Evolutionary conservation across 2,797 vertebrate genomes (phyloP), one percentile per base, ranked within the genome.

Genomic region (Taenioides sp.): DNA sequence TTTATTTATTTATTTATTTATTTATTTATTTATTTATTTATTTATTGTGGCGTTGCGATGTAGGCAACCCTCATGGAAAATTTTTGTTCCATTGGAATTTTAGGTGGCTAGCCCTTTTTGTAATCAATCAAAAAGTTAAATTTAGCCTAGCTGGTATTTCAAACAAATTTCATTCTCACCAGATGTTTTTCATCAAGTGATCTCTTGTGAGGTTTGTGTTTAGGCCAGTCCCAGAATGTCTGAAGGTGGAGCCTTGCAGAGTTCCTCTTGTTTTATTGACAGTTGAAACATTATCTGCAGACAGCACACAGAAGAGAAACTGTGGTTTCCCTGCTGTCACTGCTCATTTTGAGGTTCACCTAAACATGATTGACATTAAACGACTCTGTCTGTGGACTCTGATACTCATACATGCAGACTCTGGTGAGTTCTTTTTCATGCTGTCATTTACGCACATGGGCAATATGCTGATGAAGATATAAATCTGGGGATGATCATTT

Each of bases 231-330:
- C 1, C 25, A 28, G 16, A 18, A 43, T 22, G 78, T 82, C 83
- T 72, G 70, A 83, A 87, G 88, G 90, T 81, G 90, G 89, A 80
- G 90, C 86, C 73, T 81, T 23, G 12, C 60, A 66, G 52, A 86
- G 87, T 88, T 89, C 84, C 85, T 86, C 86, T 77, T 78, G 80
- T 86, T 86, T 82, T 78, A 71, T 76, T 81, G 81, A 70, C 74
- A 10, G 77, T 61, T 25, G 71, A n/a, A 67, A 63, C 59, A 31
- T 17, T 27, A 27, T 71, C 50, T 75, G 27, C 17, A 69, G 25
- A 27, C 50, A 5, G 17, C 3, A 28, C 31, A 18, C 25, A 2
- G 25, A 16, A 22, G 6, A 55, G 70, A 58, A 81, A 84, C 75
- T 71, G 82, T 83, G 80, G 14, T 81, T 63, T 28, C 66, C 67